These are phyloP conservation scores for Tetraneura akinire DNA, from an alignment of 1,140 invertebrate genomes.

Conservation along the genomic window DNA sequence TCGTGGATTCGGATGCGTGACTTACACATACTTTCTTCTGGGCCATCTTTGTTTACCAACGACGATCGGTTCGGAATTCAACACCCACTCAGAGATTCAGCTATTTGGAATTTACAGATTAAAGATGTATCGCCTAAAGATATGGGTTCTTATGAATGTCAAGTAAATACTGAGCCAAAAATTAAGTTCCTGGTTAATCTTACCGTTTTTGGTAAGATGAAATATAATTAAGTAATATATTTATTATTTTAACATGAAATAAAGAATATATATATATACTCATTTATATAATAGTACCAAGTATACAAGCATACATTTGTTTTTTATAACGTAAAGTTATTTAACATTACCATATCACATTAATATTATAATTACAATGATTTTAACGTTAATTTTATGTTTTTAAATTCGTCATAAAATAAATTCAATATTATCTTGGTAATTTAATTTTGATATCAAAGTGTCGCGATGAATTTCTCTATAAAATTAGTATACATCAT, in stretches of 20 bases:
- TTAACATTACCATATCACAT: no score
- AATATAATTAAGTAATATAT: not conserved
- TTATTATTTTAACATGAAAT: not conserved
- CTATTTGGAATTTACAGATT: slow-evolving; percentile 90
- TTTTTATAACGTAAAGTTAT: no score
- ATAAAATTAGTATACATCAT: no score
- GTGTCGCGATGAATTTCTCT: no score
- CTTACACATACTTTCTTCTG: slow-evolving; percentile 90
- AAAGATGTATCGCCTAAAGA: slow-evolving; percentile 88
- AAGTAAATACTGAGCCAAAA: slow-evolving; percentile 71
- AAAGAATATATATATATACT: not conserved
- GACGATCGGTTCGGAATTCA: slow-evolving; percentile 84
- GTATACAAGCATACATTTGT: no score
- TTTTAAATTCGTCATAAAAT: not conserved
- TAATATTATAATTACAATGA: no score
- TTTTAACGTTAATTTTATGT: no score
- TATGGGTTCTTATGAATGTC: slow-evolving; percentile 92
- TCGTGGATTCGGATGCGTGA: slow-evolving; percentile 87
- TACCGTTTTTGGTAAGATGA: slow-evolving; percentile 55
- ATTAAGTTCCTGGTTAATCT: slow-evolving; percentile 58
- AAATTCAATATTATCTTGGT: no score
- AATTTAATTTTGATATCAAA: no score
- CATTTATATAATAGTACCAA: not conserved
- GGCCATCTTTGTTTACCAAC: slow-evolving; percentile 85
- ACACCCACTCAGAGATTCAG: slow-evolving; percentile 73